These are phyloP conservation scores for Luperina testacea DNA, from an alignment of 2,888 invertebrate species.

Conservation along the genomic window DNA sequence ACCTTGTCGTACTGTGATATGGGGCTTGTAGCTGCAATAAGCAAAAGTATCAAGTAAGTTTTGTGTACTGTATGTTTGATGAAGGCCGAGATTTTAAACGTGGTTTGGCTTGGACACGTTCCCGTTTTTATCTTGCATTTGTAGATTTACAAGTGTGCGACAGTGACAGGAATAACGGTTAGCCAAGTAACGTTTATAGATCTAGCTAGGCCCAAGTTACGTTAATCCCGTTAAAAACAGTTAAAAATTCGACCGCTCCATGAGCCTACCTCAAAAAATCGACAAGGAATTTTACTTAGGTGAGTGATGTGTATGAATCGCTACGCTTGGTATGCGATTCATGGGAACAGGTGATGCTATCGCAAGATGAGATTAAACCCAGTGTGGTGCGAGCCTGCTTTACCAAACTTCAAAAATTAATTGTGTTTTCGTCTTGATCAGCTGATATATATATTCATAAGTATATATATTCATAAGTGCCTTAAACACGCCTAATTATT, in stretches of 20 bases:
- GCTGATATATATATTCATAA: too few relatives aligned
- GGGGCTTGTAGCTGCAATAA: neutral
- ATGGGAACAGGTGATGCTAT: neutral
- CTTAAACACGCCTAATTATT: constrained; percentile 7
- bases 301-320: constrained; percentile 7
- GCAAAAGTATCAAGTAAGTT: neutral
- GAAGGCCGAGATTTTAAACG: too few relatives aligned
- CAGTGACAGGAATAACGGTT: neutral
- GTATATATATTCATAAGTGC: too few relatives aligned
- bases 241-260: neutral
- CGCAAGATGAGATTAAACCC: neutral
- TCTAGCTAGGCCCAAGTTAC: neutral
- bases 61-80: neutral
- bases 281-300: neutral
- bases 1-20: neutral
- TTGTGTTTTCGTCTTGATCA: too few relatives aligned
- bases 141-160: neutral
- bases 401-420: too few relatives aligned
- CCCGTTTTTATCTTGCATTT: neutral
- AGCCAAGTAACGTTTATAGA: neutral
- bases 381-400: neutral
- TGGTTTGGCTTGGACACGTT: neutral
- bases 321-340: neutral
- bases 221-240: neutral
- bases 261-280: neutral